Evolutionary conservation across 1,140 invertebrate genomes (phyloP).

Genomic region (Atta texana): DNA sequence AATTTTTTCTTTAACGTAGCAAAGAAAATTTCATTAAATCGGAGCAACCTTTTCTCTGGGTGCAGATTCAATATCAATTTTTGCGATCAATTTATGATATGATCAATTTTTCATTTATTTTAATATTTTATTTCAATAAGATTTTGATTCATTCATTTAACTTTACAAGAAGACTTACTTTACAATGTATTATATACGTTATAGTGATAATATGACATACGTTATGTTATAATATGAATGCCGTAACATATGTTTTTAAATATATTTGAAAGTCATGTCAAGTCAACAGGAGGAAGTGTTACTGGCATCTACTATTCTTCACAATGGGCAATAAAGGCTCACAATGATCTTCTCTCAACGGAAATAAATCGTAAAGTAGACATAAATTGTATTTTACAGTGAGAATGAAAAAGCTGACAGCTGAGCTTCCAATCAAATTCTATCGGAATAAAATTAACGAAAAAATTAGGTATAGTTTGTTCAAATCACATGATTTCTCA

Average conservation of each 20-base stretch:
- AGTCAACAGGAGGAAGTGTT: slow-evolving; percentile 33
- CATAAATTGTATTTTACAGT: slow-evolving; percentile 36
- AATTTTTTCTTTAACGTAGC: too few relatives aligned
- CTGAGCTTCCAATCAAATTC: slow-evolving; percentile 29
- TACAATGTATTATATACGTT: background rate
- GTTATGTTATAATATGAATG: background rate
- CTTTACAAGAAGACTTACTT: background rate
- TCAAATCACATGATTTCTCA: background rate
- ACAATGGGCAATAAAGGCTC: slow-evolving; percentile 44
- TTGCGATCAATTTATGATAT: background rate
- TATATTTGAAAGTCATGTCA: slow-evolving; percentile 27
- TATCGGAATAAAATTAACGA: background rate
- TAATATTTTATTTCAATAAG: background rate
- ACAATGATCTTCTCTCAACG: slow-evolving; percentile 41
- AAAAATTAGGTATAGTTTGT: background rate
- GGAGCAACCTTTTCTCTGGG: too few relatives aligned
- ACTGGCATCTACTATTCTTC: slow-evolving; percentile 47
- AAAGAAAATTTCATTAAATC: too few relatives aligned
- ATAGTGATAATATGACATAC: background rate
- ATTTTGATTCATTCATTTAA: slow-evolving; percentile 2
- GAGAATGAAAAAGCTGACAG: slow-evolving; percentile 19
- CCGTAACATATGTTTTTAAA: slow-evolving; percentile 5
- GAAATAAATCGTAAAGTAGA: slow-evolving; percentile 32
- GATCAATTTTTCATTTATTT: too few relatives aligned
- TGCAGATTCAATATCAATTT: background rate